Percentiles rank a stretch among this genome's conserved stretches.
These are phyloP conservation scores for Caenorhabditis tropicalis DNA, from an alignment of 1,140 invertebrate genomes.

Conservation along the genomic window DNA sequence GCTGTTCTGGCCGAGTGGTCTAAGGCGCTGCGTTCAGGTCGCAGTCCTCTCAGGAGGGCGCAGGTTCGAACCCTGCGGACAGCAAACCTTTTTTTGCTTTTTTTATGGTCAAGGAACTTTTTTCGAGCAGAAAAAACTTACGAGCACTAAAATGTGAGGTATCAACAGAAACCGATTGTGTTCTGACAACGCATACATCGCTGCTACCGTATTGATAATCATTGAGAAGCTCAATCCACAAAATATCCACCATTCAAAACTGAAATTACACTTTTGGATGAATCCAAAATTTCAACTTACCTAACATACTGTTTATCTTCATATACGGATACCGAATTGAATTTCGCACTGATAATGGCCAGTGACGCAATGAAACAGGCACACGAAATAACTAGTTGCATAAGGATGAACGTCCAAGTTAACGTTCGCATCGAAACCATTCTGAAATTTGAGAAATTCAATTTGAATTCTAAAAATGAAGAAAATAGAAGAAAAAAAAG, in stretches of 20 bases:
- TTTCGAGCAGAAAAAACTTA: too few relatives aligned
- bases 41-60: slow-evolving; percentile 77
- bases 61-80: slow-evolving; percentile 68
- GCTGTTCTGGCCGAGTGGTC: slow-evolving; percentile 84
- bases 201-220: slow-evolving; percentile 37
- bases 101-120: too few relatives aligned
- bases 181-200: slow-evolving; percentile 32
- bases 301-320: slow-evolving; percentile 44
- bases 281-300: background rate
- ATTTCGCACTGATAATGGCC: slow-evolving; percentile 46
- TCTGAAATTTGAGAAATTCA: background rate
- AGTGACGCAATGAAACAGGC: slow-evolving; percentile 42
- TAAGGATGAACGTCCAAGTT: slow-evolving; percentile 38
- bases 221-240: slow-evolving; percentile 46
- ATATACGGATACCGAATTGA: slow-evolving; percentile 32
- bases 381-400: slow-evolving; percentile 40
- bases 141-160: slow-evolving; percentile 1
- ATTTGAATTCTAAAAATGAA: background rate
- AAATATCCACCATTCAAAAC: slow-evolving; percentile 49
- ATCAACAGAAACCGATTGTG: slow-evolving; percentile 15
- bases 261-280: background rate
- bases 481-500: background rate
- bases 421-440: slow-evolving; percentile 41
- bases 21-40: slow-evolving; percentile 91
- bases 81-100: background rate